Evolutionary conservation across 2,888 invertebrate genomes (phyloP), one percentile per base, ranked within the genome.

Genomic region (Malthinus flaveolus): DNA sequence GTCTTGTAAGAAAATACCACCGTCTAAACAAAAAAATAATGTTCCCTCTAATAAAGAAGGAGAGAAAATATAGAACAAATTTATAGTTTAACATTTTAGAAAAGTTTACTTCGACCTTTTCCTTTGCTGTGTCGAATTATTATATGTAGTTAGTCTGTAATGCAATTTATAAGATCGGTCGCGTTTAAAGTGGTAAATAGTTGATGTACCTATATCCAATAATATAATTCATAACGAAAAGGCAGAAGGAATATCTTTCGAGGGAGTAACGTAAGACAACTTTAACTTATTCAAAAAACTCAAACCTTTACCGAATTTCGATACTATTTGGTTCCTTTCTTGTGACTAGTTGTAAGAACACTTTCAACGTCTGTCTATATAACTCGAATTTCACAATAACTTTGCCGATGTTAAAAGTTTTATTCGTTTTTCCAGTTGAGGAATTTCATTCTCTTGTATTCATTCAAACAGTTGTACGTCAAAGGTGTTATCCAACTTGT

Each of bases 131-230:
- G 23, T 12, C 39, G 13, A n/a, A n/a, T n/a, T n/a, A n/a, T n/a
- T n/a, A n/a, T n/a, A n/a, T 23, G 15, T 23, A 39, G 36, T 23
- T 39, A 39, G 35, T 46, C 50, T 68, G 67, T 68, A 71, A 67
- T 66, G 63, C 65, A 68, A 67, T 68, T 69, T 68, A 67, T 66
- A 68, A 68, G 68, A 71, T 71, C 69, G 66, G 64, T 67, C 68
- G 68, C 60, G 66, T 56, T 62, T n/a, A n/a, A 66, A 64, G 68
- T 68, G 68, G 69, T 72, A 71, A 71, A 72, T 70, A 72, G 71
- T 72, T 69, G 70, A 72, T 71, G 68, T 70, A 66, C 67, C 68
- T 71, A 68, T 70, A 66, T 68, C 68, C 71, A 67, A 68, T 69
- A 67, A 58, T 52, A 31, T 47, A 54, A 56, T 23, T 62, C 64